A percentile compares a stretch with the other conserved stretches of the same genome.
phyloP scores from a whole-genome alignment of 2,113 vertebrate genomes.

The Numenius arquata region DNA sequence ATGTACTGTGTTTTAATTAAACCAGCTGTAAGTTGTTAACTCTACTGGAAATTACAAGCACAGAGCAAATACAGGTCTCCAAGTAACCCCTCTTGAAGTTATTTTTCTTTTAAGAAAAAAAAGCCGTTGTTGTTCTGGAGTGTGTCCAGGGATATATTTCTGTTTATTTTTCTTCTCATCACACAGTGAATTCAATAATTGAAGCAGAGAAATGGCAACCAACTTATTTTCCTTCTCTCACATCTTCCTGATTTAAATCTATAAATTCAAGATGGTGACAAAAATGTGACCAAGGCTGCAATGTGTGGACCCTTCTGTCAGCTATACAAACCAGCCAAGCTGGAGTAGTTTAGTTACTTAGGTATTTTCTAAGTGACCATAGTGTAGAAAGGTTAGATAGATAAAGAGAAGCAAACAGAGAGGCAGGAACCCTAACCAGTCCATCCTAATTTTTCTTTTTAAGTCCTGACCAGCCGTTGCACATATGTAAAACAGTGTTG shows the following conservation, averaged over 20 bases:
- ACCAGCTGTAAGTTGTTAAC: not conserved
- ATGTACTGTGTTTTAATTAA: not conserved
- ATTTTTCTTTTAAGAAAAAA: not conserved
- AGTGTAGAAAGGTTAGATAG: not conserved
- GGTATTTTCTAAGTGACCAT: not conserved
- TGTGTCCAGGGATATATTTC: not conserved
- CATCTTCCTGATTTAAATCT: not conserved
- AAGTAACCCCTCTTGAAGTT: not conserved
- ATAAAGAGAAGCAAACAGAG: not conserved
- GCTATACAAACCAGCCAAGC: not conserved
- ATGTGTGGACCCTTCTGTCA: not conserved
- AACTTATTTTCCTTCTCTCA: not conserved
- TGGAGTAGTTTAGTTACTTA: not conserved
- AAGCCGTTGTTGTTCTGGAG: not conserved
- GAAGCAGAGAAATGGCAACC: not conserved
- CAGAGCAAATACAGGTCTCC: not conserved
- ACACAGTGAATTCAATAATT: not conserved
- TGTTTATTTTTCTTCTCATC: not conserved
- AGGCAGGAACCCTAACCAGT: not conserved
- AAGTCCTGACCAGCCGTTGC: not conserved
- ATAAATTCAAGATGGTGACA: not conserved
- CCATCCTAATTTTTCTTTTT: not conserved
- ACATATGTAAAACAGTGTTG: not conserved
- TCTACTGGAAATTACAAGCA: not conserved
- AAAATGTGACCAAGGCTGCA: not conserved